Base-by-base conservation (phyloP, 37 sponge, comb jelly and placozoan species). In the Geodia barretti region DNA sequence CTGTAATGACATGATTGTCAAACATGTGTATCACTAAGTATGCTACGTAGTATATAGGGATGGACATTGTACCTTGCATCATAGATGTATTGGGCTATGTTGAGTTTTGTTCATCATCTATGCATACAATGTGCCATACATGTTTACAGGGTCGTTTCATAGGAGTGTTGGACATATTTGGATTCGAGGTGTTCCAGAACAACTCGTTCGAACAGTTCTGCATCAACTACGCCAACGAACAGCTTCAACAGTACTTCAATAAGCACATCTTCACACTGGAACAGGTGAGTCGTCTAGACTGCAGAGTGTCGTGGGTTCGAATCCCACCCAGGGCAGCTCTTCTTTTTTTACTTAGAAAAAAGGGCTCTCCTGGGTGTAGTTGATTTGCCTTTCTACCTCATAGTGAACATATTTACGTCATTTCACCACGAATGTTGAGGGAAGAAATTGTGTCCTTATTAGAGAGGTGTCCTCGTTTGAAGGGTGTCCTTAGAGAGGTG, bases 151-250 rank as follows among this genome's bases (percentile, higher is more conserved):
- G 92, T 8, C 67, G 82, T 34, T 85, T 87, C 26, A 98, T 98
- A 72, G 93, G 98, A n/a, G 88, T 98, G 31, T 84, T 98, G 76
- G 98, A 98, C 78, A 98, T 98, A 4, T 98, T 98, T 82, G 98
- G 98, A 28, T 98, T 98, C 86, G 98, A 98, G 70, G 94, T 96
- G 34, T 95, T 95, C 80, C 64, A 89, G 59, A 81, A 79, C 73
- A 98, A 95, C 80, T 87, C 92, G 0, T 98, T 98, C 87, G 98
- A 98, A 83, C 98, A 98, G 91, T 94, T 97, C 64, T 97, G 98
- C 79, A 97, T 97, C 83, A 97, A 97, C 87, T 95, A 84, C 66
- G 98, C 98, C 67, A 98, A 98, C 41, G 98, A 98, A 72, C 98
- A 98, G 72, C 92, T 98, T 20, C 98, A 98, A 69, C 95, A 95